Base-by-base conservation (phyloP, 1,140 invertebrate species). In the Drosophila nebulosa region DNA sequence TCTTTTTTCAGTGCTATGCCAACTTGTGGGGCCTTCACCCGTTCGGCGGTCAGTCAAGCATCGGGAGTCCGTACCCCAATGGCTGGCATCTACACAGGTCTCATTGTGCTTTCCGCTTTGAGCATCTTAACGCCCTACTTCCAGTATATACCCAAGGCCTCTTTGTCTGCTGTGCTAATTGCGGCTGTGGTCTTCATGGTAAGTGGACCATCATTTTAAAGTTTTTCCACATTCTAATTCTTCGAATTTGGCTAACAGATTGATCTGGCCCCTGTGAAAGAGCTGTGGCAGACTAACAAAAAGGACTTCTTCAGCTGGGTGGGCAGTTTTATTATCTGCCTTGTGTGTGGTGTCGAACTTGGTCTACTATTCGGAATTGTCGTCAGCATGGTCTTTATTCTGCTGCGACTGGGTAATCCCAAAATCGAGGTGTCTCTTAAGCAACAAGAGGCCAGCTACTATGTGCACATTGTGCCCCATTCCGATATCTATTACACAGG, bases 171-270 rank as follows among this genome's bases (percentile, higher is more conserved):
- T 0, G 95, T 98, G 10, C 96, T 98, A 42, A 97, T 98, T 53
- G 95, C 95, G 36, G 96, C 97, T 5, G 97, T 98, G 9, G 93
- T 97, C 21, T 97, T 96, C 81, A 97, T 98, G 96, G 95, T 98
- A 53, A 69, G 70, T 39, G 2, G 3, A 3, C 0, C 3, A 0
- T 1, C 22, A 27, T 0, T 16, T 3, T 1, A 1, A 1, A 5
- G 1, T 2, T 35, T 27, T 30, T 3, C 1, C 9, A 3, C 14
- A 35, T 14, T 30, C 12, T 35, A 14, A 26, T 24, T 10, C 10
- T 18, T 51, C 14, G 10, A 39, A 9, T 1, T 1, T 18, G 42
- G 0, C 5, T 24, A 30, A 16, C 74, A 94, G 93, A 94, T 97
- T 52, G 96, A 97, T 77, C 93, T 94, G 74, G 91, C 94, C 64